A percentile compares a stretch with the other conserved stretches of the same genome.
These are phyloP conservation scores for Tenrec ecaudatus DNA, from an alignment of 2,113 vertebrate genomes.

Conservation along the genomic window DNA sequence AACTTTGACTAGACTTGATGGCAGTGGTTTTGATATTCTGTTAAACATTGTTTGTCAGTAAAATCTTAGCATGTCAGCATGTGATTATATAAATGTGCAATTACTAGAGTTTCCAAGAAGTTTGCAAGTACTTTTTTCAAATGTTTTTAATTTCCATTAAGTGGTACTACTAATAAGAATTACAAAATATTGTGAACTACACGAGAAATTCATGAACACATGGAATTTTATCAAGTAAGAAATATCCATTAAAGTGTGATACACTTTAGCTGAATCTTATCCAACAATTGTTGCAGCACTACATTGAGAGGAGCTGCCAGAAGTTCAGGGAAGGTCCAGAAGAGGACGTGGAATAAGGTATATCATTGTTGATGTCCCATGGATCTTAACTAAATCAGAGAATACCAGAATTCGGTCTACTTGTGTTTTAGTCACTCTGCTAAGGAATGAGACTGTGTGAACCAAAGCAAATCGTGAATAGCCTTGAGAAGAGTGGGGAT, in stretches of 20 bases:
- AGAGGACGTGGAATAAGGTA: no score
- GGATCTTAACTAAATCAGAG: no score
- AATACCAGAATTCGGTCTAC: no score
- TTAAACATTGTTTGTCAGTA: background rate
- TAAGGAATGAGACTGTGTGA: no score
- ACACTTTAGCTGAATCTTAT: background rate
- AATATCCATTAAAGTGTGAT: background rate
- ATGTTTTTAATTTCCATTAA: background rate
- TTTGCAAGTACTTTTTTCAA: background rate
- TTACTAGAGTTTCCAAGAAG: background rate
- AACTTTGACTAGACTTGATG: background rate
- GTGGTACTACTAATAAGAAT: background rate
- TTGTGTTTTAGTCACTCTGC: no score
- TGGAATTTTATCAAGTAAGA: background rate
- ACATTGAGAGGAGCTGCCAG: no score
- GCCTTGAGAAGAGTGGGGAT: no score
- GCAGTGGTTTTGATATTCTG: background rate
- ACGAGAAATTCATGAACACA: background rate
- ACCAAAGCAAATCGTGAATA: no score
- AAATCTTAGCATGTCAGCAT: background rate
- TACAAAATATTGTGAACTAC: background rate
- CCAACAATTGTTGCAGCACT: background rate
- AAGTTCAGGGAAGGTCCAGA: no score
- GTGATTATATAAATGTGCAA: background rate
- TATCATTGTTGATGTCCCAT: no score